These are phyloP conservation scores for Andinoacara biseriatus DNA, from an alignment of 2,113 vertebrate genomes.

Conservation along the genomic window DNA sequence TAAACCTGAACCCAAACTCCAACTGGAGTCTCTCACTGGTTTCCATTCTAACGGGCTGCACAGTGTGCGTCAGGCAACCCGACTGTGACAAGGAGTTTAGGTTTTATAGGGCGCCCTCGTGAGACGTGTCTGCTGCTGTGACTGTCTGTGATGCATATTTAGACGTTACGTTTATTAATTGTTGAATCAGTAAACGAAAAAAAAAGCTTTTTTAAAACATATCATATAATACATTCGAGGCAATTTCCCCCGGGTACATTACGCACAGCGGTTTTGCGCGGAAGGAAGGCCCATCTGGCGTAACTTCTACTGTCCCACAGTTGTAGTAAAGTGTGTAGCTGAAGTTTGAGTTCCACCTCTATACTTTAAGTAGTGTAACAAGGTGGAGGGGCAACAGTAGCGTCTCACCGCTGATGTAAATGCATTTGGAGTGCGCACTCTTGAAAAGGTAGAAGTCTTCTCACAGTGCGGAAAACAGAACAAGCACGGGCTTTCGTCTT, in stretches of 20 bases:
- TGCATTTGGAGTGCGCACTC: neutral
- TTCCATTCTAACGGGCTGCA: neutral
- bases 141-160: neutral
- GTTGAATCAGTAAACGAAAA: neutral
- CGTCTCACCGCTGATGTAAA: neutral
- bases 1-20: neutral
- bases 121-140: conserved; percentile 38
- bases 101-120: conserved; percentile 73
- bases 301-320: neutral
- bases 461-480: neutral
- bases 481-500: neutral
- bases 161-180: neutral
- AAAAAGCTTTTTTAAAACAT: neutral
- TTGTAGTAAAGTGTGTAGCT: neutral
- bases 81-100: neutral
- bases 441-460: neutral
- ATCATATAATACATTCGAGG: neutral
- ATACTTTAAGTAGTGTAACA: neutral
- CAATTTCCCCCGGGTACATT: neutral
- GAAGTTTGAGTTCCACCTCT: neutral
- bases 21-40: neutral
- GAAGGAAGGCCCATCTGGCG: no score
- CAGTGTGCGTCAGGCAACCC: neutral
- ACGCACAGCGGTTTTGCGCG: conserved; percentile 11
- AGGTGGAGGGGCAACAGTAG: neutral